Conservation (phyloP, 2,113 vertebrate species). For the Chitala chitala region DNA sequence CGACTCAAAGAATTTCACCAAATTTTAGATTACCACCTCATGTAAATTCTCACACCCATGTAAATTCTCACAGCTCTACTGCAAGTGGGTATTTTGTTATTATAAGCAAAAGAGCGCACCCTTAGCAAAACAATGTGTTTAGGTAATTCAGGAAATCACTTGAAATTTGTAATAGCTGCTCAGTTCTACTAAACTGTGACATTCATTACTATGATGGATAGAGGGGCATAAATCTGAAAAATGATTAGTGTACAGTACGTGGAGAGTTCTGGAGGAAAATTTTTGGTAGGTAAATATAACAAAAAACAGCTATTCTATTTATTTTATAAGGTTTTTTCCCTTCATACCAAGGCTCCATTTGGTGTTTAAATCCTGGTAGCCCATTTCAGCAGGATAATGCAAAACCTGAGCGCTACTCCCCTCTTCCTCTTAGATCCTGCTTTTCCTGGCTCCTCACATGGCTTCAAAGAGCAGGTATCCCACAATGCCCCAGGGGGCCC, state of each 20-base stretch:
- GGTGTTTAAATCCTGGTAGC: slow-evolving; percentile 35
- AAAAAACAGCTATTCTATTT: background rate
- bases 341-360: slow-evolving; percentile 32
- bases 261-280: background rate
- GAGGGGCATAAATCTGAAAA: background rate
- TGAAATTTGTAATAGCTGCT: background rate
- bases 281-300: background rate
- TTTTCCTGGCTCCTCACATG: slow-evolving; percentile 35
- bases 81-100: too few relatives aligned
- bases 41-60: too few relatives aligned
- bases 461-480: slow-evolving; percentile 66
- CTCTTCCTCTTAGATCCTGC: slow-evolving; percentile 50
- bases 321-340: slow-evolving; percentile 13
- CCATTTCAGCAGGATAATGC: slow-evolving; percentile 41
- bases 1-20: slow-evolving; percentile 15
- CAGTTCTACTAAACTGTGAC: background rate
- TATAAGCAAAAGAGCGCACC: too few relatives aligned
- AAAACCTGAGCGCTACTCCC: slow-evolving; percentile 46
- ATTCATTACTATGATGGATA: background rate
- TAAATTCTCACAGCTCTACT: too few relatives aligned
- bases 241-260: background rate
- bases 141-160: too few relatives aligned
- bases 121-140: too few relatives aligned
- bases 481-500: slow-evolving; percentile 51
- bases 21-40: background rate